These are phyloP conservation scores for Parauchenoglanis ngamensis DNA, from an alignment of 2,797 vertebrate species.

Conservation along the genomic window DNA sequence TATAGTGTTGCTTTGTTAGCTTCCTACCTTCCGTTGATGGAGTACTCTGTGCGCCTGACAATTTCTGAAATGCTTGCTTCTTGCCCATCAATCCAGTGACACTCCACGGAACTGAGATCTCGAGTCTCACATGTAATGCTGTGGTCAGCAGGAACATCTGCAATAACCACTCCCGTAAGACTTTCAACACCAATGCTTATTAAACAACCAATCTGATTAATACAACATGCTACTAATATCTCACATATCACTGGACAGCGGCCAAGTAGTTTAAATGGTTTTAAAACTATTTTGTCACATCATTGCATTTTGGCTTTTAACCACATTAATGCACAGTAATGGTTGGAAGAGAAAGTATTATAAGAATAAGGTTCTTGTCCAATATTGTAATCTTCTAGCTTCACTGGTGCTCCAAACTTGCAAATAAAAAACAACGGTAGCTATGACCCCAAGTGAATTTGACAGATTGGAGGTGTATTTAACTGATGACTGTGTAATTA, in stretches of 20 bases:
- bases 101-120: conserved; percentile 65
- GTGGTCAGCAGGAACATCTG: conserved; percentile 67
- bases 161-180: not conserved
- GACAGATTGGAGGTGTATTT: not conserved
- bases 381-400: not conserved
- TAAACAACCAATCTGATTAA: not conserved
- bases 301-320: not conserved
- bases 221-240: not conserved
- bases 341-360: not conserved
- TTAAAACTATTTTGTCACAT: not conserved
- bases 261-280: not conserved
- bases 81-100: conserved; percentile 60
- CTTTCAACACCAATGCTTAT: not conserved
- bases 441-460: not conserved
- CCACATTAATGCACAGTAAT: not conserved
- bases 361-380: not conserved
- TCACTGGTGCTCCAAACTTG: not conserved
- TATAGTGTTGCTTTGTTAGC: not conserved
- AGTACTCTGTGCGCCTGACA: conserved; percentile 11
- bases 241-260: not conserved
- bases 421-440: not conserved
- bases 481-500: not conserved
- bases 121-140: conserved; percentile 72
- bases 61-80: fast-evolving
- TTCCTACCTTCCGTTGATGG: conserved; percentile 68